Evolutionary conservation across 1,140 invertebrate genomes (phyloP).

Genomic region (Pseudomyrmex pallidus): DNA sequence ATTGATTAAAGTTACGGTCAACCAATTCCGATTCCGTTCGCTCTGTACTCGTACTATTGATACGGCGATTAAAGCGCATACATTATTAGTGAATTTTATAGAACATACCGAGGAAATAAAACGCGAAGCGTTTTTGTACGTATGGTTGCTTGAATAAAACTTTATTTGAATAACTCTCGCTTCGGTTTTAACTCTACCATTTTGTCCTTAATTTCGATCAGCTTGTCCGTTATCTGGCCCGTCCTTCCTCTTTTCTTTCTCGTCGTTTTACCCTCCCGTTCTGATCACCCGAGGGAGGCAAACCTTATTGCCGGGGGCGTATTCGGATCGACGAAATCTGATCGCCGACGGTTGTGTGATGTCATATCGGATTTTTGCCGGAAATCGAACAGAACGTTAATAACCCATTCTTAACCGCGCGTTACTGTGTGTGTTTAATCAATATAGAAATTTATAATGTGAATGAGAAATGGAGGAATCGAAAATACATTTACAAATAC

Average conservation of each 20-base stretch:
- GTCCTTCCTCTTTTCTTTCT: constrained; percentile 54
- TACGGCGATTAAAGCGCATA: constrained; percentile 59
- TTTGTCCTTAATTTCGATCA: constrained; percentile 62
- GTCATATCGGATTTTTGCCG: constrained; percentile 34
- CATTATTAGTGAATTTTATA: constrained; percentile 62
- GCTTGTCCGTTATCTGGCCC: constrained; percentile 55
- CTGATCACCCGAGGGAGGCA: constrained; percentile 17
- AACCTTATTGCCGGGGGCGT: constrained; percentile 51
- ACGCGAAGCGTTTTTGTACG: constrained; percentile 52
- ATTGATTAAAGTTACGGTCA: constrained; percentile 56
- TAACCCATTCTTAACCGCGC: background rate
- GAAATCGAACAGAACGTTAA: constrained; percentile 42
- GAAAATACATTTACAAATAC: too few species aligned
- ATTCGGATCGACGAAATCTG: constrained; percentile 53
- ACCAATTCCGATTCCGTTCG: constrained; percentile 49
- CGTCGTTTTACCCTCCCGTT: constrained; percentile 51
- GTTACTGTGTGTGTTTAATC: background rate
- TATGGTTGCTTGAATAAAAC: constrained; percentile 59
- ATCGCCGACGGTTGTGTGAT: constrained; percentile 37
- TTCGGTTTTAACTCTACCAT: constrained; percentile 55
- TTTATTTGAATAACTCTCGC: constrained; percentile 59
- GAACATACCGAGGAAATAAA: constrained; percentile 56
- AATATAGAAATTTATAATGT: constrained; percentile 7
- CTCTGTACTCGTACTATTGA: constrained; percentile 51
- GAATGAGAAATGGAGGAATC: background rate